Percentiles rank a stretch among this genome's conserved stretches.
Conservation (phyloP, 2,113 vertebrate genomes). For the Sakesphorus luctuosus region DNA sequence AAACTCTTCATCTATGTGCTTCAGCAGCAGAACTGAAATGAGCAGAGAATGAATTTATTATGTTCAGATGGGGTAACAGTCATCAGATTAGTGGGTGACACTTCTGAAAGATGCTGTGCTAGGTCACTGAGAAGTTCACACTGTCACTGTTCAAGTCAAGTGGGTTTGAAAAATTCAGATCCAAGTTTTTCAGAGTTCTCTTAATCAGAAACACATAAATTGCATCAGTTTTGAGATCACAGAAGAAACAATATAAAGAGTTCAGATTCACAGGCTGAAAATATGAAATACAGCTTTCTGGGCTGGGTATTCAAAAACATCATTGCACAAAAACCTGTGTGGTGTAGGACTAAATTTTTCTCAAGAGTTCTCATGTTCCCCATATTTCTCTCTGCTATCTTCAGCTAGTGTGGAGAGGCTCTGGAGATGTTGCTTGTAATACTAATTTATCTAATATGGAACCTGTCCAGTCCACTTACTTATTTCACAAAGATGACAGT, state of each 20-base stretch:
- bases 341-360: neutral
- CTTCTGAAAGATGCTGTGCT: accelerated
- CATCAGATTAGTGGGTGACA: neutral
- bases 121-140: neutral
- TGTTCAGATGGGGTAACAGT: neutral
- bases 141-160: accelerated
- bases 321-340: accelerated
- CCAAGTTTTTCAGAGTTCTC: neutral
- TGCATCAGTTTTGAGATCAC: neutral
- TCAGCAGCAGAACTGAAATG: neutral
- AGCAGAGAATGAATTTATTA: neutral
- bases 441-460: constrained; percentile 31
- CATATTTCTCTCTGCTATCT: neutral
- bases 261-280: neutral
- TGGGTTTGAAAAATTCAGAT: neutral
- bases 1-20: neutral
- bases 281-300: neutral
- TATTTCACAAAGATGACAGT: neutral
- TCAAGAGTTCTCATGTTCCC: neutral
- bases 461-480: constrained; percentile 9
- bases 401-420: neutral
- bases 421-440: neutral
- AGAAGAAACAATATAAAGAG: neutral
- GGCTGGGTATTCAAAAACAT: neutral
- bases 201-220: neutral